These are phyloP conservation scores for Hippocampus zosterae DNA, from an alignment of 2,113 vertebrate genomes.

Conservation along the genomic window DNA sequence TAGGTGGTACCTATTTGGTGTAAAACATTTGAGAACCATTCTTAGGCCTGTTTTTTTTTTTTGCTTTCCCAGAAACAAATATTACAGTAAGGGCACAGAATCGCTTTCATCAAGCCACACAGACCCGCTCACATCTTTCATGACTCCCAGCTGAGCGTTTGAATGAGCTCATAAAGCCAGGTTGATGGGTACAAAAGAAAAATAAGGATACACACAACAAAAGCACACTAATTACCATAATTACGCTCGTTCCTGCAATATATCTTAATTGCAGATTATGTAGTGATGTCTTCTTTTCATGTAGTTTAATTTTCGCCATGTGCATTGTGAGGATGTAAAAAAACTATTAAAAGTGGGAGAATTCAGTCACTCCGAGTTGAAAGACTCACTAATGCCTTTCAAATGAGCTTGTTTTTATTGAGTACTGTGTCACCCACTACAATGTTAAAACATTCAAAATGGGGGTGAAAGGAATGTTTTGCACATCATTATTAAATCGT, in stretches of 20 bases:
- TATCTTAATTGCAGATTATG: slow-evolving; percentile 46
- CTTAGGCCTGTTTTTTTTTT: not conserved
- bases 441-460: not conserved
- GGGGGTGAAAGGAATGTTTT: not conserved
- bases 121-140: not conserved
- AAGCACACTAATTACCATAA: slow-evolving; percentile 41
- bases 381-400: slow-evolving; percentile 20
- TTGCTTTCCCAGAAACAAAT: not conserved
- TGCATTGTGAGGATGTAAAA: slow-evolving; percentile 20
- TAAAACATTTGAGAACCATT: not conserved
- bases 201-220: slow-evolving; percentile 23
- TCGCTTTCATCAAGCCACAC: not conserved
- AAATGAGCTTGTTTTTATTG: slow-evolving; percentile 12
- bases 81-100: slow-evolving; percentile 1
- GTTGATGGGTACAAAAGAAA: slow-evolving; percentile 24
- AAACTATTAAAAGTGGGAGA: slow-evolving; percentile 4
- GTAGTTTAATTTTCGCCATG: slow-evolving; percentile 29
- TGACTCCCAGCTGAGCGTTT: slow-evolving; percentile 1
- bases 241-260: slow-evolving; percentile 41
- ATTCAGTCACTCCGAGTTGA: not conserved
- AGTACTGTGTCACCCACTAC: slow-evolving; percentile 11
- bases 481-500: not conserved
- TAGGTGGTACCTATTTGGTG: not conserved
- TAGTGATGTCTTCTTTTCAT: slow-evolving; percentile 35
- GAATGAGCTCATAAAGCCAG: slow-evolving; percentile 28